A percentile compares a stretch with the other conserved stretches of the same genome.
phyloP scores from a whole-genome alignment of 1,140 invertebrate genomes.

The Caerostris extrusa region DNA sequence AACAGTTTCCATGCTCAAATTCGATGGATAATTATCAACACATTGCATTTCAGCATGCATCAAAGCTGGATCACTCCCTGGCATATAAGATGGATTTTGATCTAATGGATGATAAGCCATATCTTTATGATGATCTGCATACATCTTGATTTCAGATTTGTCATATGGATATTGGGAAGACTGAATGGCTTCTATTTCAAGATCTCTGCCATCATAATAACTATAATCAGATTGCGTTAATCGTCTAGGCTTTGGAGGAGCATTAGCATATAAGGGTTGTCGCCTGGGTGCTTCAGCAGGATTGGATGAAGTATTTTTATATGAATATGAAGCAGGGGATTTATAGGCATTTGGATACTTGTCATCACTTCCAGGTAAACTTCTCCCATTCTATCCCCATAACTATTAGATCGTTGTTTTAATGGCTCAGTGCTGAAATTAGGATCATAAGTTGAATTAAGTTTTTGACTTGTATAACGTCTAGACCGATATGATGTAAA shows the following conservation, averaged over 20 bases:
- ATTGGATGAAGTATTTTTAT: conserved; percentile 42
- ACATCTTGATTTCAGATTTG: neutral
- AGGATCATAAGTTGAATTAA: conserved; percentile 38
- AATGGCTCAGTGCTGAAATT: conserved; percentile 55
- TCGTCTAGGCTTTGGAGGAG: conserved; percentile 91
- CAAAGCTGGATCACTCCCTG: conserved; percentile 38
- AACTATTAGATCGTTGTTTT: conserved; percentile 66
- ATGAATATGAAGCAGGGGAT: conserved; percentile 48
- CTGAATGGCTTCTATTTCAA: neutral
- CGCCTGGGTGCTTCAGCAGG: conserved; percentile 23
- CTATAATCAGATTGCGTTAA: conserved; percentile 79
- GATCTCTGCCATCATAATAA: conserved; percentile 66
- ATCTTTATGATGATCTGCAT: conserved; percentile 6
- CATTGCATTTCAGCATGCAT: conserved; percentile 44
- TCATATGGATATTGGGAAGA: conserved; percentile 23
- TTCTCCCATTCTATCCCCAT: conserved; percentile 71
- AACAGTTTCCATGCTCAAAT: neutral
- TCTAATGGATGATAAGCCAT: conserved; percentile 40
- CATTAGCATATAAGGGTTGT: conserved; percentile 93
- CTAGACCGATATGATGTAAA: conserved; percentile 79
- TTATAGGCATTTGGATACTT: conserved; percentile 78
- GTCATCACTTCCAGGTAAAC: conserved; percentile 76
- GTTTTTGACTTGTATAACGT: conserved; percentile 65
- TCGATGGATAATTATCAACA: conserved; percentile 21
- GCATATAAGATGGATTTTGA: neutral